Conservation (phyloP, 2,113 vertebrate genomes). For the Enhydra lutris region DNA sequence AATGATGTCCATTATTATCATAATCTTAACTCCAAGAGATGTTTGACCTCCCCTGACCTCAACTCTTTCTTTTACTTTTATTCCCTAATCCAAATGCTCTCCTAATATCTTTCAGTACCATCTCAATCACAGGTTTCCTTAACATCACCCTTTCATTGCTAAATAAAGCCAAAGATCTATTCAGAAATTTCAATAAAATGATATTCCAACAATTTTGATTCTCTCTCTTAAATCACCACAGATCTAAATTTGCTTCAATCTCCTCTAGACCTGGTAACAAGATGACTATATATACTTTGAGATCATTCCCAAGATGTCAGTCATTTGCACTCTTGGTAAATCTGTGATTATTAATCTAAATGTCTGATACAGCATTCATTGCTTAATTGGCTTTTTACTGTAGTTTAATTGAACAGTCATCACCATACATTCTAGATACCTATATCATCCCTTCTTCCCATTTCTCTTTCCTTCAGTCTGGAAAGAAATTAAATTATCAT, state of each 20-base stretch:
- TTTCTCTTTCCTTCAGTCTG: neutral
- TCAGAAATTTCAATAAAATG: neutral
- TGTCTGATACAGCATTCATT: neutral
- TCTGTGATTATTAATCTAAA: neutral
- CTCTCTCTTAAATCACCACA: neutral
- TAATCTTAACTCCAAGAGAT: neutral
- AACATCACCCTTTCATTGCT: neutral
- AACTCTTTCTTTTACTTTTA: neutral
- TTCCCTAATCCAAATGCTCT: neutral
- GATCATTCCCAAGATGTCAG: neutral
- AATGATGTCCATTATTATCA: neutral
- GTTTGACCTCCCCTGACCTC: neutral
- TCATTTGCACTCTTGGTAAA: neutral
- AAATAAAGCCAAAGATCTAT: conserved; percentile 14
- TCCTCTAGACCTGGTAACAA: neutral
- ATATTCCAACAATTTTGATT: neutral
- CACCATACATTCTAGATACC: neutral
- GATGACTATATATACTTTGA: neutral
- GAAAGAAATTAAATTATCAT: neutral
- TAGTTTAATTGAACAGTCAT: neutral
- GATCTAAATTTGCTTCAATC: neutral
- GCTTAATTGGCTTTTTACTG: neutral
- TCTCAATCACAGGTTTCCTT: neutral
- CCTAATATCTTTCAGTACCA: neutral
- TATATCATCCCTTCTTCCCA: neutral